Evolutionary conservation across 2,113 vertebrate species (phyloP).

Genomic region (Tachysurus fulvidraco): DNA sequence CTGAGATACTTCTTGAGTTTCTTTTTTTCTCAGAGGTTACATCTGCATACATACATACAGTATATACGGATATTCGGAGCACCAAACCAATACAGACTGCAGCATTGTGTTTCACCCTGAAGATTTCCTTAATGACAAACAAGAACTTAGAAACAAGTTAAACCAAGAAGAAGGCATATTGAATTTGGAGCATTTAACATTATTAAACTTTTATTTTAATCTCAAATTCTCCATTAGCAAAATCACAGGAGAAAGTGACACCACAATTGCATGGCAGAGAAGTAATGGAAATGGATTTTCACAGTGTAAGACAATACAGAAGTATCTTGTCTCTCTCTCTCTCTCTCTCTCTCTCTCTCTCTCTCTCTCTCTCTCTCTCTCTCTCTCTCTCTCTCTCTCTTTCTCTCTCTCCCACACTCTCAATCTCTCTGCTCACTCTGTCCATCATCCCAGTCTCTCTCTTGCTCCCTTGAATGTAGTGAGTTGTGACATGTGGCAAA

Average conservation of each 20-base stretch:
- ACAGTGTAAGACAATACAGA: conserved; percentile 47
- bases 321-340: background rate
- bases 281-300: background rate
- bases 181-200: background rate
- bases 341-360: conserved; percentile 17
- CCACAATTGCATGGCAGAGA: background rate
- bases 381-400: background rate
- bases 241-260: conserved; percentile 4
- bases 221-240: conserved; percentile 20
- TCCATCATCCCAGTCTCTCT: background rate
- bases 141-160: background rate
- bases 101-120: background rate
- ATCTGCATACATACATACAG: background rate
- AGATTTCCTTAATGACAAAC: background rate
- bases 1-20: background rate
- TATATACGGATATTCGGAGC: background rate
- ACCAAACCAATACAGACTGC: background rate
- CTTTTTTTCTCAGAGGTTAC: background rate
- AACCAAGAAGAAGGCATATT: background rate
- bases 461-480: conserved; percentile 16
- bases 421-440: background rate
- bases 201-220: background rate
- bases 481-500: conserved; percentile 20
- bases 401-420: too few relatives aligned
- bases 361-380: conserved; percentile 11